A percentile compares a stretch with the other conserved stretches of the same genome.
Conservation (phyloP, 1,140 invertebrate species). For the Musca vetustissima region DNA sequence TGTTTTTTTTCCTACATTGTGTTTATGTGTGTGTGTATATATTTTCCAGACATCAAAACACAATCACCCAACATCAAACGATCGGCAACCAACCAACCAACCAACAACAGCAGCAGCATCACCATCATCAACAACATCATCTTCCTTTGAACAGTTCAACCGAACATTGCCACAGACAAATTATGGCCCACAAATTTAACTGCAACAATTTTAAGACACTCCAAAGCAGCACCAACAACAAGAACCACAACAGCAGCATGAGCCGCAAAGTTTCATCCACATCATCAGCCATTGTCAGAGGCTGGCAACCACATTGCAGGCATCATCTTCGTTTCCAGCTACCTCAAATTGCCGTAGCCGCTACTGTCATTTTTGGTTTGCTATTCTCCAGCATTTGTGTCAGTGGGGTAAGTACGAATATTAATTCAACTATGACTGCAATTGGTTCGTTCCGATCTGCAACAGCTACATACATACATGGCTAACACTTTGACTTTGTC, state of each 20-base stretch:
- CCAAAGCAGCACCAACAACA: background rate
- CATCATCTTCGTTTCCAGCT: conserved; percentile 33
- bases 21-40: too few relatives aligned
- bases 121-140: background rate
- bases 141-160: background rate
- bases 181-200: conserved; percentile 45
- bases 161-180: conserved; percentile 32
- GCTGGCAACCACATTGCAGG: conserved; percentile 32
- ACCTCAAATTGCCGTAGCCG: conserved; percentile 27
- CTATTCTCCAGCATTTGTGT: conserved; percentile 50
- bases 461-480: too few relatives aligned
- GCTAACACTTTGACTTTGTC: background rate
- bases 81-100: background rate
- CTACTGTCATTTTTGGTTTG: conserved; percentile 41
- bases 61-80: conserved; percentile 1
- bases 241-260: background rate
- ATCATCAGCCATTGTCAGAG: too few relatives aligned
- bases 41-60: conserved; percentile 5
- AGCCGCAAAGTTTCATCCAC: conserved; percentile 6
- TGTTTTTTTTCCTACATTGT: background rate
- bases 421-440: background rate
- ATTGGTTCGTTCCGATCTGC: too few relatives aligned
- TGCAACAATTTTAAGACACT: conserved; percentile 24
- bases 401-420: conserved; percentile 50
- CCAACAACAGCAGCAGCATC: background rate